Evolutionary conservation across 1,140 invertebrate species (phyloP), one percentile per base, ranked within the genome.

Genomic region (Hermetia illucens): DNA sequence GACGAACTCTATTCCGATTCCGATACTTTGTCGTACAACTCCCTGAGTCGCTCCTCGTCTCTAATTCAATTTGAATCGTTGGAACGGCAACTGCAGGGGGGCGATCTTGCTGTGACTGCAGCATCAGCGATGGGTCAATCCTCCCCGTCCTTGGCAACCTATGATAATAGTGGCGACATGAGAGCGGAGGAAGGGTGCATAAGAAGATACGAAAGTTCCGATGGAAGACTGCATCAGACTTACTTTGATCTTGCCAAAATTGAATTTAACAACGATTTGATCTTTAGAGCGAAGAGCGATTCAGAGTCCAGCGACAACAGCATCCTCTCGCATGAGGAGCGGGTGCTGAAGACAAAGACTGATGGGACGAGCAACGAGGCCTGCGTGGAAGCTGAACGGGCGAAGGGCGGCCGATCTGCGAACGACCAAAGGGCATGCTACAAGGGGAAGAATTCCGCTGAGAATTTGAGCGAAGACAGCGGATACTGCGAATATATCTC

Each of bases 1-100:
- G 53, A 62, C 21, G 53, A 66, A 38, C 56, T 65, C 46, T 51
- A 61, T 48, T 59, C 64, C 31, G 53, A 72, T 53, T 50, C 56
- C 8, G 63, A 72, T 55, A 60, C 64, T 31, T 62, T 64, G 34
- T 68, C 69, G n/a, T 56, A 55, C 41, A 39, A 66, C 51, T 57
- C 74, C 48, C 54, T 76, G 4, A 74, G 71, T 38, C 69, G 82
- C 32, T 82, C 80, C 18, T 81, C 77, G 27, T 83, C 79, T 37
- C 63, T 87, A 19, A 64, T 84, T 18, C 82, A 85, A 55, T 87
- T 87, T 53, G 82, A 86, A 55, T 81, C 73, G 0, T 60, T 86
- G 34, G 58, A 61, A 34, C 41, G 57, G 0, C 58, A 61, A 29
- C 30, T 61, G 17, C 39, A 60, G 32, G 49, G 34, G 54, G 57